Base-by-base conservation (phyloP, 2,888 invertebrate genomes). In the Morpho helenor region DNA sequence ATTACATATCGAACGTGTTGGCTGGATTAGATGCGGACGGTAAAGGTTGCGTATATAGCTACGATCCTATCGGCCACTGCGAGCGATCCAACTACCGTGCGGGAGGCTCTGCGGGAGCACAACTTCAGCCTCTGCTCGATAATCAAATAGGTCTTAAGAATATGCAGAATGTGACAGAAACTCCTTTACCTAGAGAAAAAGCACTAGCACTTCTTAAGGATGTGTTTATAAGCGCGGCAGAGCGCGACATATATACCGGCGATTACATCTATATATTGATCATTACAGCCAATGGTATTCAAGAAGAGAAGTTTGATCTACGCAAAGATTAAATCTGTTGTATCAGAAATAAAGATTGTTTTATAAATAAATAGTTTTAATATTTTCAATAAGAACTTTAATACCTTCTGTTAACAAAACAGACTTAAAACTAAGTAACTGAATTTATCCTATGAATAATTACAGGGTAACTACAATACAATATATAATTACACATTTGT, bases 231-330 rank as follows among this genome's bases (percentile, higher is more conserved):
- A 97, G 99, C 56, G 99, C 99, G 4, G 97, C 99, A 1, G 99
- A 99, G 80, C 93, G 99, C 76, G 99, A 99, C 80, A 99, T 99
- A 74, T 96, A 98, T 75, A 99, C 99, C 59, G 99, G 99, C 52
- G 99, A 99, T 89, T 94, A 94, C 60, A 95, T 99, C 68, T 91
- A 92, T 61, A 95, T 99, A 67, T 94, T 96, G 70, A 92, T 98
- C 63, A 96, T 99, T 67, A 98, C 97, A 16, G 96, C 96, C 69
- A 95, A 95, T 84, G 98, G 98, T 1, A 92, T 96, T 60, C 91
- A 92, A 65, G 93, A 94, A 77, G 94, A 93, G 77, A 94, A 93
- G 68, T 96, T 96, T 82, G 93, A 93, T 62, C 92, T 99, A 62
- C 93, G 99, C 76, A 95, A 94, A 84, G 99, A 99, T 95, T 99